phyloP scores from a whole-genome alignment of 2,113 vertebrate species.

The Phoxinus phoxinus region DNA sequence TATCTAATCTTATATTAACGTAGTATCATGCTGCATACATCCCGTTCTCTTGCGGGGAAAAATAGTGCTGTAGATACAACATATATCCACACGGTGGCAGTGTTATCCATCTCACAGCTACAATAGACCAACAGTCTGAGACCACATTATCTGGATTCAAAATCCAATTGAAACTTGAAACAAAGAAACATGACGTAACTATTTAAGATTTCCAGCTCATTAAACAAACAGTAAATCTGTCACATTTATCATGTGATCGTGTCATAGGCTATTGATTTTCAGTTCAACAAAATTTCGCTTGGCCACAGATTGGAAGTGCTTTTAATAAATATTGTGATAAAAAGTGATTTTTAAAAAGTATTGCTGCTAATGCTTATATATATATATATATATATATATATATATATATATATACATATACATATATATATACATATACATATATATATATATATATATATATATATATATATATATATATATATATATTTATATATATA shows the following conservation, averaged over 20 bases:
- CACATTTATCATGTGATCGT: neutral
- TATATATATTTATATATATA: neutral
- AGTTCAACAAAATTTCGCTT: too few species aligned
- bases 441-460: neutral
- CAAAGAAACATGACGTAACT: neutral
- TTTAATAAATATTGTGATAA: neutral
- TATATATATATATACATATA: neutral
- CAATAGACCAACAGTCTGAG: neutral
- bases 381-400: neutral
- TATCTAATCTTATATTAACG: neutral
- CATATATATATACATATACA: neutral
- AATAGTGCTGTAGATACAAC: neutral
- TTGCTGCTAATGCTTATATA: neutral
- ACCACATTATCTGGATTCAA: neutral
- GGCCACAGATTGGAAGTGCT: neutral
- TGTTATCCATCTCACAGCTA: neutral
- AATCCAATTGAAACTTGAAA: neutral
- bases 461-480: neutral
- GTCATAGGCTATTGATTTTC: too few species aligned
- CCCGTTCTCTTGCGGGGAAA: neutral
- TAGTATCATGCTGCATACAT: neutral
- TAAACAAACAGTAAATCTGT: neutral
- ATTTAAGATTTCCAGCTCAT: neutral
- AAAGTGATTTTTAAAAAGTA: neutral
- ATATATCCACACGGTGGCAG: slow-evolving; percentile 31